Evolutionary conservation across 2,113 vertebrate genomes (phyloP).

Genomic region (Neoarius graeffei): DNA sequence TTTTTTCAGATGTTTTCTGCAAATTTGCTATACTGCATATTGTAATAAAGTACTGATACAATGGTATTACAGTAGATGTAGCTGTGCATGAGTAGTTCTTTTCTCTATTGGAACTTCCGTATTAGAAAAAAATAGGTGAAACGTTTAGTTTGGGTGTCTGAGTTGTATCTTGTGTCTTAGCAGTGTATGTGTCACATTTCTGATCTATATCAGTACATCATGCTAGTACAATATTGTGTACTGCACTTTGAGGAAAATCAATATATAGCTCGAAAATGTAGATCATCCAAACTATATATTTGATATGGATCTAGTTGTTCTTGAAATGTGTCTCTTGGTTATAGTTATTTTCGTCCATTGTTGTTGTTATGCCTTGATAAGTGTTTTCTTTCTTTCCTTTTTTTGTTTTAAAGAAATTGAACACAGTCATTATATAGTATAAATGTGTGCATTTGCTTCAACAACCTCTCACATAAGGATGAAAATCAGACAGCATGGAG

Average conservation of each 20-base stretch:
- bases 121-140: not conserved
- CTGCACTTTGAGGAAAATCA: not conserved
- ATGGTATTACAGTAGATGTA: not conserved
- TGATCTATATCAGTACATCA: not conserved
- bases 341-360: too few species aligned
- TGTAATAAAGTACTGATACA: not conserved
- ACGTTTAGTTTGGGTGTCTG: not conserved
- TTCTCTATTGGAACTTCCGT: not conserved
- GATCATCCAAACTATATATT: not conserved
- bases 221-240: not conserved
- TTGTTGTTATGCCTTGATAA: not conserved
- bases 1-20: not conserved
- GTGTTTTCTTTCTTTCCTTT: not conserved
- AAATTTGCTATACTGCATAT: not conserved
- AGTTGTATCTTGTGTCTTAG: not conserved
- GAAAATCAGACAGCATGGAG: constrained; percentile 1
- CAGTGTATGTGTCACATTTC: not conserved
- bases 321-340: not conserved
- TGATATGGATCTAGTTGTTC: not conserved
- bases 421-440: not conserved
- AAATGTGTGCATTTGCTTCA: too few species aligned
- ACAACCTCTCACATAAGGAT: not conserved
- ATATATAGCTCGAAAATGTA: not conserved
- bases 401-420: not conserved
- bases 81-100: not conserved